Evolutionary conservation across 2,888 invertebrate species (phyloP).

Genomic region (Parnassius smintheus): DNA sequence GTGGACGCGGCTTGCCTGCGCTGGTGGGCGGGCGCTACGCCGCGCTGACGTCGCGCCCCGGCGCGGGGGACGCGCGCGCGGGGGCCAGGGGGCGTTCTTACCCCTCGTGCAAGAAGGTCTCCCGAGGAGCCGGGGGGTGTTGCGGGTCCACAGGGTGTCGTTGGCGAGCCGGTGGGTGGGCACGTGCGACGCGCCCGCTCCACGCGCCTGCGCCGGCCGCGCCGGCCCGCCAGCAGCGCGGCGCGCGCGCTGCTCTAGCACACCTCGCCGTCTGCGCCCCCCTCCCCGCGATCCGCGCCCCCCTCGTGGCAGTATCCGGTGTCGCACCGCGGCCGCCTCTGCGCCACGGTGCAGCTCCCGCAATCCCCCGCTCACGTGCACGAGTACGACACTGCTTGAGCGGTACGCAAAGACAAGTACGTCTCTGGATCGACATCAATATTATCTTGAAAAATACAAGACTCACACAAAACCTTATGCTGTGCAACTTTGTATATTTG

Average conservation of each 20-base stretch:
- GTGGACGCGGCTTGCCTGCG: constrained; percentile 93
- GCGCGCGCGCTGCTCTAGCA: constrained; percentile 45
- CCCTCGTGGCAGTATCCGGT: constrained; percentile 24
- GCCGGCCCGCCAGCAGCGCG: constrained; percentile 42
- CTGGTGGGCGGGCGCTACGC: constrained; percentile 83
- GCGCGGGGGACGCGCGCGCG: constrained; percentile 47
- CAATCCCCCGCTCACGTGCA: background rate
- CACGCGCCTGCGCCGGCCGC: constrained; percentile 38
- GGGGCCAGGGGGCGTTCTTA: constrained; percentile 34
- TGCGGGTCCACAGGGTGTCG: no score
- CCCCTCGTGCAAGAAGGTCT: constrained; percentile 29
- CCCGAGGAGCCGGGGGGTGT: constrained; percentile 19
- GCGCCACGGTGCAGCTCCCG: constrained; percentile 9
- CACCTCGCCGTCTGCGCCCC: constrained; percentile 24
- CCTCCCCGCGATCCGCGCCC: constrained; percentile 29
- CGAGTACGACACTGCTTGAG: constrained; percentile 21
- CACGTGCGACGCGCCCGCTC: constrained; percentile 35
- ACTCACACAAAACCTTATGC: no score
- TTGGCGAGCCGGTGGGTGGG: constrained; percentile 38
- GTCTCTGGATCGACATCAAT: no score
- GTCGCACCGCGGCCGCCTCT: constrained; percentile 12
- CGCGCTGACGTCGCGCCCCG: constrained; percentile 37
- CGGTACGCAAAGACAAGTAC: background rate
- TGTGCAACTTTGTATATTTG: no score
- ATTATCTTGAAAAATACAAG: no score